Percentiles rank a stretch among this genome's conserved stretches.
phyloP scores from a whole-genome alignment of 1,140 invertebrate genomes.

The Meteorus sp. region DNA sequence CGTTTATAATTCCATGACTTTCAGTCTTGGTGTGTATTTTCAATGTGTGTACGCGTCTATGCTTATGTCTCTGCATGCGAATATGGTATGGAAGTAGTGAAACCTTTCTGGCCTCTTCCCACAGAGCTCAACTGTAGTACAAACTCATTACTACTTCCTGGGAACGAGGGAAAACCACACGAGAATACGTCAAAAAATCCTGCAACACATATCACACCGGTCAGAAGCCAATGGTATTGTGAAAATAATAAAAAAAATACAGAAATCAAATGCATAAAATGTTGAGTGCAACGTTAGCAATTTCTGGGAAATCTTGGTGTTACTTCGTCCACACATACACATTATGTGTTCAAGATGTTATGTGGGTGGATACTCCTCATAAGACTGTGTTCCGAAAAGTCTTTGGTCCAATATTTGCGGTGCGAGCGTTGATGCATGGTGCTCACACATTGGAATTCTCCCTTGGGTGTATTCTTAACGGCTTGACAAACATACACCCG shows the following conservation, averaged over 20 bases:
- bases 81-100: not conserved
- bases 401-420: slow-evolving; percentile 32
- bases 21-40: too few species aligned
- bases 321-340: too few species aligned
- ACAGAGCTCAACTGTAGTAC: slow-evolving; percentile 4
- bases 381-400: slow-evolving; percentile 11
- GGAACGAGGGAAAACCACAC: not conserved
- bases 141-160: slow-evolving; percentile 16
- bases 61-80: not conserved
- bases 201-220: too few species aligned
- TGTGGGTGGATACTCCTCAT: not conserved
- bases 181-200: too few species aligned
- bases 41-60: not conserved
- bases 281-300: too few species aligned
- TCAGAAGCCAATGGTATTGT: too few species aligned
- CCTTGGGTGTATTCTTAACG: slow-evolving; percentile 26
- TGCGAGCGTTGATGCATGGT: slow-evolving; percentile 27
- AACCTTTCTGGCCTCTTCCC: slow-evolving; percentile 8
- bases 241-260: too few species aligned
- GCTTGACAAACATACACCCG: slow-evolving; percentile 19
- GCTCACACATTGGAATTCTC: not conserved
- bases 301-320: too few species aligned
- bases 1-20: slow-evolving; percentile 4
- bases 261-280: too few species aligned
- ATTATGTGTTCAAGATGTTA: too few species aligned